These are phyloP conservation scores for Trididemnum nubilum DNA, from an alignment of 23 tunicate species.

Conservation along the genomic window DNA sequence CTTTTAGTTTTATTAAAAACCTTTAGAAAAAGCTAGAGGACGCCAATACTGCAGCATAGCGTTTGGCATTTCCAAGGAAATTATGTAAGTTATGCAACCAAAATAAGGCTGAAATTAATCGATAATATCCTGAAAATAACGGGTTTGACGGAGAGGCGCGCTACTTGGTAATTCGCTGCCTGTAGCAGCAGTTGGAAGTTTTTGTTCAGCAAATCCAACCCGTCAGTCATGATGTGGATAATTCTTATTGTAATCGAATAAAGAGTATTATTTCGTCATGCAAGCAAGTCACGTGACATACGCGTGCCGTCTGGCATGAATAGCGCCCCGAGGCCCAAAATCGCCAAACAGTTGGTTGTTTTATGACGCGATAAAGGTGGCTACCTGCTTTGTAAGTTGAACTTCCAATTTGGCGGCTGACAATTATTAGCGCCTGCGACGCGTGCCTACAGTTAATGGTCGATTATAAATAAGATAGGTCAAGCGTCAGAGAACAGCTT, in stretches of 20 bases:
- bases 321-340: conserved; percentile 31
- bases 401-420: conserved; percentile 5
- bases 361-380: background rate
- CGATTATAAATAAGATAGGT: too few species aligned
- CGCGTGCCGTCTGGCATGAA: conserved; percentile 75
- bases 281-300: conserved; percentile 48
- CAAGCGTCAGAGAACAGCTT: too few species aligned
- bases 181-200: background rate
- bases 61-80: too few species aligned
- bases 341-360: background rate
- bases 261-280: conserved; percentile 22
- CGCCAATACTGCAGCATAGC: too few species aligned
- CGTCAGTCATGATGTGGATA: background rate
- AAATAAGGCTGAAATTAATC: too few species aligned
- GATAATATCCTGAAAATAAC: too few species aligned
- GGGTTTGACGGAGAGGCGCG: too few species aligned
- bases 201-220: background rate
- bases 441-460: too few species aligned
- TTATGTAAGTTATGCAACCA: too few species aligned
- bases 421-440: too few species aligned
- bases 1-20: too few species aligned
- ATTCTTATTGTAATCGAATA: conserved; percentile 27
- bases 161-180: background rate
- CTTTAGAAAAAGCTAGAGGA: too few species aligned
- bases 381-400: conserved; percentile 25